phyloP scores from a whole-genome alignment of 1,140 invertebrate species.

The Diploscapter pachys region DNA sequence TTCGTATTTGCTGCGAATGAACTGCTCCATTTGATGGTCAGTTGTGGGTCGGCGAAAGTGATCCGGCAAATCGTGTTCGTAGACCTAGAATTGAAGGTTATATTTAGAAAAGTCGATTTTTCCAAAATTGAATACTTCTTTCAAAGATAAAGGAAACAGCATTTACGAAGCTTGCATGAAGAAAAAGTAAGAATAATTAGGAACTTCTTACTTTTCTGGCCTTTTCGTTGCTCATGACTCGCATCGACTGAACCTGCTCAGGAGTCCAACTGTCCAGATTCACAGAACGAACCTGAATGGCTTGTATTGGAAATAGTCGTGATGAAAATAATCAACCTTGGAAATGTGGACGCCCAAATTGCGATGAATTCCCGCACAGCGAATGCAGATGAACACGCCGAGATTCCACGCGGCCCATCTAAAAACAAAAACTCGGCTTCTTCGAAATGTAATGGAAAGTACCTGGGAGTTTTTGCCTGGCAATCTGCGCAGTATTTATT shows the following conservation, averaged over 20 bases:
- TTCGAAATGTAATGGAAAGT: neutral
- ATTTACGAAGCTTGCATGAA: too few species aligned
- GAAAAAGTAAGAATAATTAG: too few species aligned
- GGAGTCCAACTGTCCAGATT: slow-evolving; percentile 97
- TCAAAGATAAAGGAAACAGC: too few species aligned
- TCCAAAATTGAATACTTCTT: too few species aligned
- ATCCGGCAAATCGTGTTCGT: slow-evolving; percentile 93
- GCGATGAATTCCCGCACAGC: slow-evolving; percentile 94
- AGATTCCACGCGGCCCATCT: slow-evolving; percentile 98
- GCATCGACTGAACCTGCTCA: slow-evolving; percentile 81
- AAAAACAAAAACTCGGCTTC: neutral
- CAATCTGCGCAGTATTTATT: slow-evolving; percentile 99
- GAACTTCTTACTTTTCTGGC: slow-evolving; percentile 63
- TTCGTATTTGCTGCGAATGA: slow-evolving; percentile 95
- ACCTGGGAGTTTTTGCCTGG: slow-evolving; percentile 88
- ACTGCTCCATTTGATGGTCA: slow-evolving; percentile 77
- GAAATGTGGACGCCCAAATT: slow-evolving; percentile 97
- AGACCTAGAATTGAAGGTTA: slow-evolving; percentile 67
- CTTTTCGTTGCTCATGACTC: slow-evolving; percentile 96
- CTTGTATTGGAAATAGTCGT: slow-evolving; percentile 12
- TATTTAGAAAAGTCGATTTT: neutral
- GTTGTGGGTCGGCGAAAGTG: slow-evolving; percentile 88
- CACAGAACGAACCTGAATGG: slow-evolving; percentile 78
- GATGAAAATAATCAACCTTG: slow-evolving; percentile 27
- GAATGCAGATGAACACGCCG: slow-evolving; percentile 93